Conservation (phyloP, 2,888 invertebrate genomes). For the Meiosimyza decipiens region DNA sequence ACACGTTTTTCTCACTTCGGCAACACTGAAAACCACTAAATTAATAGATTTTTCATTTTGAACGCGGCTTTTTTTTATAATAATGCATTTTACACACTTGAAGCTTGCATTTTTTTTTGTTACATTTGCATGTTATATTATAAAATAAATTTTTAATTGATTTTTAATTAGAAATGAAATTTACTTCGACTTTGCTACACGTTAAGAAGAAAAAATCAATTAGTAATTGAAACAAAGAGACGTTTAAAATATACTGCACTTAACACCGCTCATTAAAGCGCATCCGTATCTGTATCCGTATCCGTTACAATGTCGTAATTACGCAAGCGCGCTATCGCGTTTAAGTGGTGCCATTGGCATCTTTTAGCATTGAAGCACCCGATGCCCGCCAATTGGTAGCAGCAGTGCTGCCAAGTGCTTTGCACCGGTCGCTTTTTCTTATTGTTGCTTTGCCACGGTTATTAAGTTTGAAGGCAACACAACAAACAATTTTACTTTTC, state of each 20-base stretch:
- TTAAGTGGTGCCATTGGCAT: neutral
- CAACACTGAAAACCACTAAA: neutral
- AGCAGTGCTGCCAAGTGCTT: no score
- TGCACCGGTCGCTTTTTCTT: no score
- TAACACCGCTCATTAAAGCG: neutral
- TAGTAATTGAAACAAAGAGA: no score
- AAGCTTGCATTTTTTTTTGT: neutral
- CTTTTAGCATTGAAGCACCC: neutral
- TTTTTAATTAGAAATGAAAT: no score
- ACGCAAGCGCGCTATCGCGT: neutral
- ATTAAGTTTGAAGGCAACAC: no score
- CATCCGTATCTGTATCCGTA: neutral
- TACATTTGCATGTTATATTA: neutral
- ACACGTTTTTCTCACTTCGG: neutral
- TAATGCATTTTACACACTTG: slow-evolving; percentile 23
- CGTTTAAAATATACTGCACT: no score
- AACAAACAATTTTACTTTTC: no score
- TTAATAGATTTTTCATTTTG: neutral
- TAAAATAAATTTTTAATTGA: no score
- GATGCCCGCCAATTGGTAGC: no score
- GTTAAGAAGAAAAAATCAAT: no score
- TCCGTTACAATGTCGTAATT: slow-evolving; percentile 9
- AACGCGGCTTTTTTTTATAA: slow-evolving; percentile 1
- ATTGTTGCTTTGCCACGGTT: no score
- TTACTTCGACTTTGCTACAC: neutral